phyloP scores from a whole-genome alignment of 2,797 vertebrate genomes.

The Enteromius radiatus region DNA sequence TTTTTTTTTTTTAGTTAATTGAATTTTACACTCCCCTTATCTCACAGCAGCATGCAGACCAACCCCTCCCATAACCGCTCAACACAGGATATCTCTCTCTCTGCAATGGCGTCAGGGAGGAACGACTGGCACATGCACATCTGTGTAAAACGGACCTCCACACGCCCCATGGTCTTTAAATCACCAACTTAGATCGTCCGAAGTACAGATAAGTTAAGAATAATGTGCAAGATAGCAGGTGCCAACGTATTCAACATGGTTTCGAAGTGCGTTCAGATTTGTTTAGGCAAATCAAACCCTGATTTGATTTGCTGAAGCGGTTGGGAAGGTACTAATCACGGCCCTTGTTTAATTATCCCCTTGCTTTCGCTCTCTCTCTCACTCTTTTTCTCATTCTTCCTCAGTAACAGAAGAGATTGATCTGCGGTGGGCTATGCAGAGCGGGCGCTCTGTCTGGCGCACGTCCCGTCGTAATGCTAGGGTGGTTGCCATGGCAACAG shows the following conservation, averaged over 20 bases:
- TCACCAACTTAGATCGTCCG: not conserved
- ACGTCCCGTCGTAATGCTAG: conserved; percentile 66
- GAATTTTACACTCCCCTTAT: conserved; percentile 85
- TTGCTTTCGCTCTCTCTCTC: not conserved
- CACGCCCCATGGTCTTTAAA: not conserved
- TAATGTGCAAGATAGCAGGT: not conserved
- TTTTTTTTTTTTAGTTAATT: conserved; percentile 81
- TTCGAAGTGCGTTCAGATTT: conserved; percentile 33
- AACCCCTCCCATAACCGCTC: conserved; percentile 73
- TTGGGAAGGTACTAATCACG: conserved; percentile 30
- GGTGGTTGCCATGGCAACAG: conserved; percentile 77
- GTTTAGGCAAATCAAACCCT: conserved; percentile 41
- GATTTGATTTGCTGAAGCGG: conserved; percentile 37
- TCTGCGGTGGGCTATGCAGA: conserved; percentile 48
- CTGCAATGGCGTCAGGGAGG: conserved; percentile 69
- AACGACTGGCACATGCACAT: conserved; percentile 13
- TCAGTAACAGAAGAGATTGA: conserved; percentile 58
- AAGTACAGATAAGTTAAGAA: not conserved
- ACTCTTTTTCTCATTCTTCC: conserved; percentile 40
- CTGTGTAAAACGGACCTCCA: conserved; percentile 26
- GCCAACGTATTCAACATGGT: conserved; percentile 7
- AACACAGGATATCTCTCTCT: conserved; percentile 71
- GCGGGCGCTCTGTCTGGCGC: conserved; percentile 58
- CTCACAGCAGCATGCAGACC: conserved; percentile 77
- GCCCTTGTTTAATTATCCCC: conserved; percentile 31